phyloP scores from a whole-genome alignment of 2,797 vertebrate species.

The Lacerta agilis region DNA sequence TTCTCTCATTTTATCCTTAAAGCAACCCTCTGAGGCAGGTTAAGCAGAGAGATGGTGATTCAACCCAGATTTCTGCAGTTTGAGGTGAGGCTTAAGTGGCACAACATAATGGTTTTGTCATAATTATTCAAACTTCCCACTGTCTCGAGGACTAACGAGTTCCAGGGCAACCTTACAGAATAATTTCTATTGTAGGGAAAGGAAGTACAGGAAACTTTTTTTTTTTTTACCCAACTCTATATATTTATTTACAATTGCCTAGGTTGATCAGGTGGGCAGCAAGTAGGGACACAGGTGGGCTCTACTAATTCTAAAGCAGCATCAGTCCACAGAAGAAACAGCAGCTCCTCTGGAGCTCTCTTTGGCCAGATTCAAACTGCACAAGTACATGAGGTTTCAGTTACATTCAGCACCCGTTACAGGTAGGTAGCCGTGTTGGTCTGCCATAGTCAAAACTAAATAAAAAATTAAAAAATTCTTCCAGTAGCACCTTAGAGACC shows the following conservation, averaged over 20 bases:
- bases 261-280: neutral
- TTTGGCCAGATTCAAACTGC: neutral
- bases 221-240: too few species aligned
- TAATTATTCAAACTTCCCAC: neutral
- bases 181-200: neutral
- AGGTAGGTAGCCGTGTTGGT: too few species aligned
- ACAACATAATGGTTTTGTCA: neutral
- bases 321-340: neutral
- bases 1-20: neutral
- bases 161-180: neutral
- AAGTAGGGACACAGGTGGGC: neutral
- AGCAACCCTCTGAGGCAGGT: neutral
- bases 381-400: neutral
- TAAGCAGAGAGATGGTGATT: neutral
- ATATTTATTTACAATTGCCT: too few species aligned
- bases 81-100: neutral
- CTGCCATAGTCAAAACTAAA: too few species aligned
- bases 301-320: neutral
- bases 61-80: neutral
- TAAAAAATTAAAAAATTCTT: too few species aligned
- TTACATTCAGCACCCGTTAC: neutral
- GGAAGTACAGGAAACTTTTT: too few species aligned
- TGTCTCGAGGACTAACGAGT: neutral
- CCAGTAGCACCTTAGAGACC: too few species aligned
- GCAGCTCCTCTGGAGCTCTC: neutral